These are phyloP conservation scores for Catocala sponsa DNA, from an alignment of 2,888 invertebrate genomes.

Conservation along the genomic window DNA sequence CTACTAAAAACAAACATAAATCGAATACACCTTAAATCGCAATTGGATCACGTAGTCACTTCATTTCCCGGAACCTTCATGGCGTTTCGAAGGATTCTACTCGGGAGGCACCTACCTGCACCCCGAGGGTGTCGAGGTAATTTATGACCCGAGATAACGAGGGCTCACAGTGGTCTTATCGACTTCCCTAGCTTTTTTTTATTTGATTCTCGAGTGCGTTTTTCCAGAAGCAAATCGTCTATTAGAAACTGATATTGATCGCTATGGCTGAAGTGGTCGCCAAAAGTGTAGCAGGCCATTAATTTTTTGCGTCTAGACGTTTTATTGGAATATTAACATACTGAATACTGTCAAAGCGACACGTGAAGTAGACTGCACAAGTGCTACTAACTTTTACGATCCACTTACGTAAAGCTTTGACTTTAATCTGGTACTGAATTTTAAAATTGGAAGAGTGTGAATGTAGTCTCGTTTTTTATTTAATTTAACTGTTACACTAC, in stretches of 20 bases:
- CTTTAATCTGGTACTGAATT: conserved; percentile 28
- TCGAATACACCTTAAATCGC: conserved; percentile 84
- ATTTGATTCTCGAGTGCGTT: conserved; percentile 74
- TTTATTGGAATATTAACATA: conserved; percentile 54
- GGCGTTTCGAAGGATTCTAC: conserved; percentile 71
- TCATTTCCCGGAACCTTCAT: conserved; percentile 82
- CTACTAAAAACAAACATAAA: conserved; percentile 67
- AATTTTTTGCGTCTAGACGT: conserved; percentile 62
- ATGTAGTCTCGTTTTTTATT: not conserved
- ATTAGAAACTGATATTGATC: conserved; percentile 76
- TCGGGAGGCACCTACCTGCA: conserved; percentile 77
- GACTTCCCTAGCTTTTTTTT: conserved; percentile 80
- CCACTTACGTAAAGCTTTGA: conserved; percentile 24
- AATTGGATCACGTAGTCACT: conserved; percentile 87
- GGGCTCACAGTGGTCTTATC: conserved; percentile 85
- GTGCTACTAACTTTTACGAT: conserved; percentile 34
- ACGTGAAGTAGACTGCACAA: conserved; percentile 36
- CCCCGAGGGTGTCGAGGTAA: conserved; percentile 82
- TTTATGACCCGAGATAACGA: conserved; percentile 87
- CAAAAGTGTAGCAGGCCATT: conserved; percentile 50
- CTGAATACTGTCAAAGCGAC: conserved; percentile 45
- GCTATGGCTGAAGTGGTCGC: conserved; percentile 62
- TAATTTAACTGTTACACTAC: too few species aligned
- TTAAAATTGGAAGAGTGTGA: conserved; percentile 7
- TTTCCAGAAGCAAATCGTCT: conserved; percentile 82